phyloP scores from a whole-genome alignment of 2,797 vertebrate genomes.

The Rhabdophis nuchalis region DNA sequence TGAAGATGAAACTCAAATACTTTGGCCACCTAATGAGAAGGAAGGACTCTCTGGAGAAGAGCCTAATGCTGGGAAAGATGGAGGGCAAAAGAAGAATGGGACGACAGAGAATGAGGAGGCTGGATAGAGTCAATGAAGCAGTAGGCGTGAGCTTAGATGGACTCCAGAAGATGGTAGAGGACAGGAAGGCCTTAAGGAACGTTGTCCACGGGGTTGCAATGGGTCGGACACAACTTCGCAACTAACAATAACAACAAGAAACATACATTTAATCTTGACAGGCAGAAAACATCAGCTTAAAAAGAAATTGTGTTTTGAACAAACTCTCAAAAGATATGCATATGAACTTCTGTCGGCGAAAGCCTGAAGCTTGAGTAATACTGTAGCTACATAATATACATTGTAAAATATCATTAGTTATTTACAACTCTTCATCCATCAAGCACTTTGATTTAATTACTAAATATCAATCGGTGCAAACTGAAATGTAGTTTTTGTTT shows the following conservation, averaged over 20 bases:
- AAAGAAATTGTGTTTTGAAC: not conserved
- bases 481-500: constrained; percentile 57
- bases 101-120: too few relatives aligned
- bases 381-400: not conserved
- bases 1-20: too few relatives aligned
- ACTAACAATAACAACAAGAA: not conserved
- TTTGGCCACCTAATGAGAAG: too few relatives aligned
- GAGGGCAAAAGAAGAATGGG: too few relatives aligned
- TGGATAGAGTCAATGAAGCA: too few relatives aligned
- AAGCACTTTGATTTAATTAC: not conserved
- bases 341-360: not conserved
- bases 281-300: not conserved
- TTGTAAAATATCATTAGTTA: not conserved
- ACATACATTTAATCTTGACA: not conserved
- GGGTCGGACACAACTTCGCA: too few relatives aligned
- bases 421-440: not conserved
- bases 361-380: not conserved
- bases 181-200: too few relatives aligned
- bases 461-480: constrained; percentile 45
- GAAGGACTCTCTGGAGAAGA: too few relatives aligned
- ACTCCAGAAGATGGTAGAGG: too few relatives aligned
- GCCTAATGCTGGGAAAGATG: too few relatives aligned
- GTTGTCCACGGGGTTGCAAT: too few relatives aligned
- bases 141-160: too few relatives aligned
- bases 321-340: not conserved